Evolutionary conservation across 2,797 vertebrate species (phyloP).

Genomic region (Acanthis flammea): DNA sequence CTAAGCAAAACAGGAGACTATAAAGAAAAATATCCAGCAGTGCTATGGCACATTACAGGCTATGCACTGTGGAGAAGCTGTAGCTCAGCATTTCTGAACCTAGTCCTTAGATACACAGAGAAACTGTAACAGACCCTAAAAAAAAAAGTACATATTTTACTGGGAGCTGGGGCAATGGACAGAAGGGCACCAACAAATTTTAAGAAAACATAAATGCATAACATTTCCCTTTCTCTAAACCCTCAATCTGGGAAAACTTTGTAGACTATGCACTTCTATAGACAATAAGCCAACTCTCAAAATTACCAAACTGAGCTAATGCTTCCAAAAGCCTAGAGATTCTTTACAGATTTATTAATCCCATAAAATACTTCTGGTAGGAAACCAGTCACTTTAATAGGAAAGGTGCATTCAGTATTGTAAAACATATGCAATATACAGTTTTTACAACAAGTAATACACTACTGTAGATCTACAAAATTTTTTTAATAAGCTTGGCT

Average conservation of each 20-base stretch:
- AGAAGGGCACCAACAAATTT: background rate
- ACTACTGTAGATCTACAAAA: background rate
- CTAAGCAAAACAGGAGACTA: background rate
- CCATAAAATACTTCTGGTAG: conserved; percentile 25
- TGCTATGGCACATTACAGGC: background rate
- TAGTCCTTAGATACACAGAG: background rate
- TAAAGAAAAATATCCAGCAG: background rate
- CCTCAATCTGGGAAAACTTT: background rate
- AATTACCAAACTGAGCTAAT: background rate
- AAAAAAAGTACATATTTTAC: background rate
- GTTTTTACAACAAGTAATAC: conserved; percentile 44
- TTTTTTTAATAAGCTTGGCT: background rate
- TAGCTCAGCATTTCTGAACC: background rate
- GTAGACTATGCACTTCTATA: background rate
- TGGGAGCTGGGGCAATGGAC: background rate
- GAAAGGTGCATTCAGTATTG: conserved; percentile 58
- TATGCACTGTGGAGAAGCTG: background rate
- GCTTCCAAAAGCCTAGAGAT: background rate
- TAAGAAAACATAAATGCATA: background rate
- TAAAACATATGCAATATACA: conserved; percentile 65
- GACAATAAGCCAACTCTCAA: background rate
- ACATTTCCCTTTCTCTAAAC: background rate
- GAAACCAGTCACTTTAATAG: conserved; percentile 30
- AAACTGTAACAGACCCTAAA: background rate
- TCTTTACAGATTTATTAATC: background rate